A percentile compares a stretch with the other conserved stretches of the same genome.
phyloP scores from a whole-genome alignment of 2,797 vertebrate genomes.

The Denticeps clupeoides region DNA sequence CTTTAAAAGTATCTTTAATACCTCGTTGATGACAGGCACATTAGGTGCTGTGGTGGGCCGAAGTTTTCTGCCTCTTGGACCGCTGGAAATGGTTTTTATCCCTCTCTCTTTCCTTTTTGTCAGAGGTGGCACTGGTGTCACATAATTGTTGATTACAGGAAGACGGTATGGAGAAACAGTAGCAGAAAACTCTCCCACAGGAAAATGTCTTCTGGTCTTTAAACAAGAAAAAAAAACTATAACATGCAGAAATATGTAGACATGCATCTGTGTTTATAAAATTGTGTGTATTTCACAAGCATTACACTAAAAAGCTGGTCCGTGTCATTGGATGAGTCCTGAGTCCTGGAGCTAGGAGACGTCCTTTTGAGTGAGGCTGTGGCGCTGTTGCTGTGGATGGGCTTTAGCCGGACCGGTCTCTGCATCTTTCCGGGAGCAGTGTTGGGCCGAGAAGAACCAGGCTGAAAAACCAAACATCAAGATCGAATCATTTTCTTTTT shows the following conservation, averaged over 20 bases:
- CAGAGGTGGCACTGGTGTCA: constrained; percentile 65
- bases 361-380: constrained; percentile 43
- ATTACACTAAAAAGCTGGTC: constrained; percentile 37
- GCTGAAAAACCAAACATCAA: constrained; percentile 42
- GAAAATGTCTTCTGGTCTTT: constrained; percentile 42
- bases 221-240: too few species aligned
- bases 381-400: constrained; percentile 48
- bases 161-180: constrained; percentile 62
- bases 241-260: too few species aligned
- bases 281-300: background rate
- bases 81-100: constrained; percentile 27
- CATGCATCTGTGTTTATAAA: background rate
- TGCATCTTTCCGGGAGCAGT: constrained; percentile 76
- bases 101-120: constrained; percentile 48
- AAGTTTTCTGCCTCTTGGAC: constrained; percentile 53
- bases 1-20: too few species aligned
- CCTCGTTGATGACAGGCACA: constrained; percentile 48
- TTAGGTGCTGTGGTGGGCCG: constrained; percentile 59
- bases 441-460: constrained; percentile 63
- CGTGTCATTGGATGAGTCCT: constrained; percentile 35
- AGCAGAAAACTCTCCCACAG: constrained; percentile 34
- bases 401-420: constrained; percentile 63
- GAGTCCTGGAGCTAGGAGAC: constrained; percentile 39
- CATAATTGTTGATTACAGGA: constrained; percentile 60
- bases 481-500: background rate